Evolutionary conservation across 1,140 invertebrate genomes (phyloP), one percentile per base, ranked within the genome.

Genomic region (Mamestra configurata): DNA sequence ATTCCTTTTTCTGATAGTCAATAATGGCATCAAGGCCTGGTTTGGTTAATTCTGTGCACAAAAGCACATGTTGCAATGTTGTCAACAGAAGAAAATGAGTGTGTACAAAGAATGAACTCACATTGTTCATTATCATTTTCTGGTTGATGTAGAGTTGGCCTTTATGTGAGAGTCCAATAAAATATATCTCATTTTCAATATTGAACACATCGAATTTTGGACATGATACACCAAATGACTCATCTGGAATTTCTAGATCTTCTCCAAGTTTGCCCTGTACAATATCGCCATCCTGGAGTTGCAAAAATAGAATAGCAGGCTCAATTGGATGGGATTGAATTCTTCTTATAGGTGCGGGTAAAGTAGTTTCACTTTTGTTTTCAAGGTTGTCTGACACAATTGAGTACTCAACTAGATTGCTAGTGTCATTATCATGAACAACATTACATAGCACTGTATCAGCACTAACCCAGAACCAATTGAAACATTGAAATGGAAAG

Each of bases 41-140:
- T 72, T 95, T 91, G 22, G 94, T 94, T 51, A 96, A 86, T 73
- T 93, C 91, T 68, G 96, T 95, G 91, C 97, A 97, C 31, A 97
- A 90, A 22, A 98, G 91, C 2, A 96, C 95, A 89, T 98, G 96
- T 82, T 96, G 96, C 7, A 97, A 86, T 40, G 98, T 98, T 22
- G 98, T 98, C 20, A 97, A 90, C 1, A 98, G 89, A 20, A 98
- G 89, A 89, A 97, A 98, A 85, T 97, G 96, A 53, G 96, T 96
- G 89, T 97, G 97, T 27, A 98, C 86, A 81, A 95, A 96, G 80
- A 97, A 97, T 7, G 98, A 98, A 31, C 96, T 98, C 10, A 98
- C 96, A 92, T 97, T 97, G 70, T 96, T 96, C 8, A 96, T 92
- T 18, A 97, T 89, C 87, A 96, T 95, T 61, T 95, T 91, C 13